Conservation (phyloP, 2,113 vertebrate species). For the Uria aalge region DNA sequence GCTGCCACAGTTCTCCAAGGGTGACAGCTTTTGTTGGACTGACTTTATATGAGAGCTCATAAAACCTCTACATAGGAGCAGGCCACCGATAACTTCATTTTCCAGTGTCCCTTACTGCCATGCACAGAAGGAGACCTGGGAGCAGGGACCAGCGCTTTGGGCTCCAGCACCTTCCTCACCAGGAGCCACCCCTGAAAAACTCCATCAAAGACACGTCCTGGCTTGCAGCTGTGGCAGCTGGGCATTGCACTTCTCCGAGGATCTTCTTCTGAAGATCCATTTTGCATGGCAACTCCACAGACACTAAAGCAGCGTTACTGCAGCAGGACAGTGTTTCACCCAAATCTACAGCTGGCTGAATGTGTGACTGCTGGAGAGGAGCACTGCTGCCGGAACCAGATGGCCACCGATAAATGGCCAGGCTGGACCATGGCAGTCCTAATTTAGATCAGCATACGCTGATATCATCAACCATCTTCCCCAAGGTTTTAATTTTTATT, state of each 20-base stretch:
- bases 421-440: background rate
- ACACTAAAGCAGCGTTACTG: background rate
- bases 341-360: background rate
- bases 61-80: background rate
- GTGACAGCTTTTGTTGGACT: background rate
- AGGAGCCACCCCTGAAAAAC: background rate
- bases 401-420: background rate
- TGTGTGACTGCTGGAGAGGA: background rate
- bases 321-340: background rate
- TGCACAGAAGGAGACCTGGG: background rate
- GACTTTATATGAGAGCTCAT: background rate
- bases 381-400: background rate
- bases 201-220: fast-evolving
- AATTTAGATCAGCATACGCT: background rate
- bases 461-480: background rate
- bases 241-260: background rate
- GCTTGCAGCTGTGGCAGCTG: background rate
- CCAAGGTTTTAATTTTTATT: background rate
- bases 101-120: background rate
- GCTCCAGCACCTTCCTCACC: background rate
- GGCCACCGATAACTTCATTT: background rate
- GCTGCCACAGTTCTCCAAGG: background rate
- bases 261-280: background rate
- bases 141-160: fast-evolving
- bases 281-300: background rate